Evolutionary conservation across 2,888 invertebrate genomes (phyloP), one percentile per base, ranked within the genome.

Genomic region (Drosophila dives): DNA sequence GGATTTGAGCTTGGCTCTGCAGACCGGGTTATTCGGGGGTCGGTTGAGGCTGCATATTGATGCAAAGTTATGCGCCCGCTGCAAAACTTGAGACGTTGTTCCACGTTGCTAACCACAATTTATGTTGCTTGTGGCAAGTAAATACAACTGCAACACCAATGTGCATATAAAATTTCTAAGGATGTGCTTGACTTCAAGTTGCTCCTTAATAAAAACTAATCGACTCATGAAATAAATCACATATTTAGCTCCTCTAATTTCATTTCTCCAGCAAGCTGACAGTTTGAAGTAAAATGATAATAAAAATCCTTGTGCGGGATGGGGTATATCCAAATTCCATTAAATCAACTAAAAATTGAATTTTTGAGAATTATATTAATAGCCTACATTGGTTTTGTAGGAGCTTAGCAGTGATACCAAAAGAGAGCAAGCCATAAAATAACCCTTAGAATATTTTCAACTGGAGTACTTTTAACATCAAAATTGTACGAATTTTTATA

Each of bases 71-170:
- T 71, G 68, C 59, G 63, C 69, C 71, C 76, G 71, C 72, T 73
- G 72, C 58, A 67, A 73, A 89, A 87, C 88, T 89, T 89, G 70
- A 74, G 85, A 74, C 86, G 81, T 62, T 85, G 61, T 64, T 72
- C 60, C 65, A 72, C 64, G 62, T 64, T 70, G 51, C 81, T 72
- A 73, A 73, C 84, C 89, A 67, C 70, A 89, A 86, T 85, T 85
- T 83, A 85, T 89, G 87, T 71, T 61, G 75, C 72, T 75, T 66
- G 71, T 60, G 84, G 79, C 79, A 77, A 45, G 58, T 58, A 67
- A 77, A 71, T 63, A 63, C 51, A 53, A 58, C 56, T 32, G 38
- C 53, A 55, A 58, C 45, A 56, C 40, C 55, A 58, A 53, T 8
- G 55, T 12, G 23, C 32, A 55, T 17, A n/a, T 7, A 0, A 1